Base-by-base conservation (phyloP, 2,888 invertebrate species). In the Brachyptera risi region DNA sequence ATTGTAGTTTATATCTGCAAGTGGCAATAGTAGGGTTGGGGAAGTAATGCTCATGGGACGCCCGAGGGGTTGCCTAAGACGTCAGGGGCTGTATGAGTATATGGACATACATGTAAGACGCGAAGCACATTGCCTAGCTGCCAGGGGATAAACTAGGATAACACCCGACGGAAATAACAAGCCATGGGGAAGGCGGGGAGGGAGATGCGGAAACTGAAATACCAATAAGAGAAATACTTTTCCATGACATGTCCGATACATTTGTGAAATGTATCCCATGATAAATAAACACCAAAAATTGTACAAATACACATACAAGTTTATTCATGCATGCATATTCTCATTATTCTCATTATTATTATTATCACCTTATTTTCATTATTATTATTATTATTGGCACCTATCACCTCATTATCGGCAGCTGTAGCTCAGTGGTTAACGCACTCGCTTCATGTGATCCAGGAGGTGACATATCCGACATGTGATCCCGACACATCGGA, bases 51-150 rank as follows among this genome's bases (percentile, higher is more conserved):
- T 31, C 31, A 35, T 31, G 23, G 59, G 60, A 56, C 51, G 40
- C 66, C 63, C 35, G 4, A 24, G 56, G 56, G 61, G 54, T 27
- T 67, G 67, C 64, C 62, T 65, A 31, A 63, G 68, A 67, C 65
- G 67, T 66, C 66, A 66, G 66, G 65, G 61, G 68, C 66, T 69
- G 54, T 17, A 31, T 35, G 54, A 38, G 37, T 37, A 54, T 23
- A 35, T 54, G 54, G 35, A 54, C 19, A 38, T 4, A 13, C 3
- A 13, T 47, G 47, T 23, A 24, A 21, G 47, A 24, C 11, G 31
- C 5, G 31, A 31, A 11, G 44, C 44, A 19, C 19, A 21, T 11
- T 44, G 44, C 44, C 11, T 17, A 19, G 44, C 44, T 44, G 21
- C 44, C 44, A 44, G 44, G 54, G 54, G 54, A 54, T 54, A 35